Percentiles rank a stretch among this genome's conserved stretches.
Evolutionary conservation across 1,140 invertebrate species (phyloP).

Genomic region (Littorina saxatilis): DNA sequence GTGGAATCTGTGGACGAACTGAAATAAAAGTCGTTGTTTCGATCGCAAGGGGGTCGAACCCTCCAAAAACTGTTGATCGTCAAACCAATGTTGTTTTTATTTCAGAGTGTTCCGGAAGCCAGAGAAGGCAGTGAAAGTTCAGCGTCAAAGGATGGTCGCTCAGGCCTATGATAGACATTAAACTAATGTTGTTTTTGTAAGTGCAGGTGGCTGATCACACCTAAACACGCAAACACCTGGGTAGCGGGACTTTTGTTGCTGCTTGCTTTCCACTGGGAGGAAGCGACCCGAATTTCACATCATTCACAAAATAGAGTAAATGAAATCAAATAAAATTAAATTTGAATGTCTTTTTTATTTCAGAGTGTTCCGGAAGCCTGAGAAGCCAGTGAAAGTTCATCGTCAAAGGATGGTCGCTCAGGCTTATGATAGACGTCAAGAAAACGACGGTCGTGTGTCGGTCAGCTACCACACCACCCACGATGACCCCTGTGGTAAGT

Average conservation of each 20-base stretch:
- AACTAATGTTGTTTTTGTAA: conserved; percentile 88
- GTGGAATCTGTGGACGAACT: too few relatives aligned
- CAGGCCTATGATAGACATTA: conserved; percentile 92
- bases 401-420: conserved; percentile 94
- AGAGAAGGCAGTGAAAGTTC: conserved; percentile 78
- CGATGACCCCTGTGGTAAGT: conserved; percentile 89
- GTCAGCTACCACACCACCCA: conserved; percentile 90
- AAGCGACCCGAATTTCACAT: too few relatives aligned
- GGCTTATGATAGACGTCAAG: conserved; percentile 91
- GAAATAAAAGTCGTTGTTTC: too few relatives aligned
- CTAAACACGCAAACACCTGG: too few relatives aligned
- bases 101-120: conserved; percentile 68
- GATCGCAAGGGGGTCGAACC: too few relatives aligned
- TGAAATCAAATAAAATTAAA: too few relatives aligned
- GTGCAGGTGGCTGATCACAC: too few relatives aligned
- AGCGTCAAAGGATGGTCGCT: conserved; percentile 93
- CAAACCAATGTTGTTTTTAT: background rate
- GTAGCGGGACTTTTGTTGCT: too few relatives aligned
- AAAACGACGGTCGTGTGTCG: conserved; percentile 89
- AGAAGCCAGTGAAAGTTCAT: conserved; percentile 79
- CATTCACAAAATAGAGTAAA: too few relatives aligned
- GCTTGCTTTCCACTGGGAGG: too few relatives aligned
- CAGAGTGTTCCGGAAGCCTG: conserved; percentile 67
- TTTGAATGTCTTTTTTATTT: conserved; percentile 6
- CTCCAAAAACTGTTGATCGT: too few relatives aligned